Percentiles rank a stretch among this genome's conserved stretches.
Conservation (phyloP, 2,113 vertebrate species). For the Mesitornis unicolor region DNA sequence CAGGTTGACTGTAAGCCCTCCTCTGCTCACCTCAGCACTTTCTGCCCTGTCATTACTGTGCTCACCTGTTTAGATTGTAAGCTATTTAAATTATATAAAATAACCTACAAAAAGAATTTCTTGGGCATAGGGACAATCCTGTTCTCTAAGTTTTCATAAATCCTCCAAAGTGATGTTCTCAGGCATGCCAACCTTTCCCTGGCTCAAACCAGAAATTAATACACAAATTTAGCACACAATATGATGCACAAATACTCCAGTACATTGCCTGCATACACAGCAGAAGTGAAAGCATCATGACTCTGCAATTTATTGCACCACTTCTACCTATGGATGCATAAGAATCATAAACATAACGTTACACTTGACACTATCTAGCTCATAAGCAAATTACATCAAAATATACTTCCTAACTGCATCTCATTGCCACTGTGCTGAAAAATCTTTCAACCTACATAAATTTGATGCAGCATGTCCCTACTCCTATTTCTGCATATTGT, state of each 20-base stretch:
- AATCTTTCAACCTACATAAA: neutral
- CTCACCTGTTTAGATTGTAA: neutral
- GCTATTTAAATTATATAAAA: neutral
- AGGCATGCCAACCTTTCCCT: neutral
- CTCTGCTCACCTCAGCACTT: neutral
- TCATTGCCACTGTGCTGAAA: neutral
- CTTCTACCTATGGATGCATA: neutral
- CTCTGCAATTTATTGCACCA: neutral
- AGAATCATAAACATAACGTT: neutral
- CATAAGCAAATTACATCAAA: neutral
- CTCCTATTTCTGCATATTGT: neutral
- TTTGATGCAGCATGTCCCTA: neutral
- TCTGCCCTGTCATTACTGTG: neutral
- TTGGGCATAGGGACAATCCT: neutral
- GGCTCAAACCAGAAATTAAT: neutral
- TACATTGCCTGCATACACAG: accelerated
- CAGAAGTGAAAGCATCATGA: neutral
- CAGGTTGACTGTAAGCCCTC: neutral
- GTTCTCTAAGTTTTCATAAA: neutral
- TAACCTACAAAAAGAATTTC: neutral
- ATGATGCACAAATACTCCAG: neutral
- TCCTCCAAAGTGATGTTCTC: neutral
- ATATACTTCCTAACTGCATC: neutral
- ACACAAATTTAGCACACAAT: neutral
- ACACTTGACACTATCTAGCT: neutral